Conservation (phyloP, 2,797 vertebrate genomes). For the Chelon labrosus region DNA sequence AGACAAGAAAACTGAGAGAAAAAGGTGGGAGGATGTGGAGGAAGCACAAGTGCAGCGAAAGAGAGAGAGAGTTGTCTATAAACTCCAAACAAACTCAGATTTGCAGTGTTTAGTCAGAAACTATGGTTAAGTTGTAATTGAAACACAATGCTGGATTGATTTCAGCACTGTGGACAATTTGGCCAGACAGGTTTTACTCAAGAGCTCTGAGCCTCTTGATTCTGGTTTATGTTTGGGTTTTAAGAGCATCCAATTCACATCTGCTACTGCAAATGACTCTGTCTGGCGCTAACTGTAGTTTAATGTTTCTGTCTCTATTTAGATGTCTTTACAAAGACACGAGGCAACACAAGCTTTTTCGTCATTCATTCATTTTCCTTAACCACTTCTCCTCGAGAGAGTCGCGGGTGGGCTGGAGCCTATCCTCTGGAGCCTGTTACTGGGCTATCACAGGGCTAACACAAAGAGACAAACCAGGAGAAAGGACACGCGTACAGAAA, state of each 20-base stretch:
- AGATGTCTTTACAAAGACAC: no score
- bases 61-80: not conserved
- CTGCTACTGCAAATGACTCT: not conserved
- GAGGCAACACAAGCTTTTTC: no score
- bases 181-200: not conserved
- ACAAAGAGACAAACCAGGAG: no score
- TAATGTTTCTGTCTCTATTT: no score
- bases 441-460: no score
- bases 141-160: constrained; percentile 2
- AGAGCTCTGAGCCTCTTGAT: not conserved
- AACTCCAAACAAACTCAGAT: constrained; percentile 19
- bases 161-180: not conserved
- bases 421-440: no score
- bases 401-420: no score
- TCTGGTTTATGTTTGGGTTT: constrained; percentile 4
- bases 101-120: not conserved
- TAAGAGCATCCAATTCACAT: not conserved
- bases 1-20: constrained; percentile 42
- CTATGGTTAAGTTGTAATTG: constrained; percentile 11
- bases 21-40: constrained; percentile 3
- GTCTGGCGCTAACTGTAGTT: not conserved
- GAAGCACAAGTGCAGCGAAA: not conserved
- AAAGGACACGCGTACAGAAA: no score
- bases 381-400: no score
- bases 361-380: no score